phyloP scores from a whole-genome alignment of 2,113 vertebrate species.

The Apeltes quadracus region DNA sequence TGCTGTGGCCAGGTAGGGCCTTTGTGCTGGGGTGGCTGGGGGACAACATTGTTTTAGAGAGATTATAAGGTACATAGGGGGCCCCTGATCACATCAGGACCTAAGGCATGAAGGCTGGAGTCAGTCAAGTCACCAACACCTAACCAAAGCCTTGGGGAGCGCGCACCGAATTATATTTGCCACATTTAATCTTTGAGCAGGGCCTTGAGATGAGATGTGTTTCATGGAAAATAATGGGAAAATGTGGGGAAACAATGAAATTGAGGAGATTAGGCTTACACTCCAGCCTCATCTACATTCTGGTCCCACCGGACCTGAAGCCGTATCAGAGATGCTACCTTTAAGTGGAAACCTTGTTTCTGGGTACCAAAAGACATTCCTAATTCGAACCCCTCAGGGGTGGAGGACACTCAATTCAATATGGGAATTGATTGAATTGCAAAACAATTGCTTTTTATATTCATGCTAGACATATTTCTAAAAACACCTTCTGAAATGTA shows the following conservation, averaged over 20 bases:
- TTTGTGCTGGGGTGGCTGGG: conserved; percentile 31
- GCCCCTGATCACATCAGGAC: conserved; percentile 63
- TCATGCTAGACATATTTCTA: conserved; percentile 31
- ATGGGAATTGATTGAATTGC: conserved; percentile 32
- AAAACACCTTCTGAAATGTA: conserved; percentile 5
- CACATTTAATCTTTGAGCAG: conserved; percentile 53
- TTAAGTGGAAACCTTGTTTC: conserved; percentile 64
- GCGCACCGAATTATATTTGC: conserved; percentile 60
- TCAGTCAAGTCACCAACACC: conserved; percentile 66
- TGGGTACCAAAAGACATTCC: conserved; percentile 39
- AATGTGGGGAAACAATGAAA: conserved; percentile 69
- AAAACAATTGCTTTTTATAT: conserved; percentile 38
- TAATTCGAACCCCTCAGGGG: conserved; percentile 47
- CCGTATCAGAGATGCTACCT: conserved; percentile 51
- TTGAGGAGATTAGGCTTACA: conserved; percentile 59
- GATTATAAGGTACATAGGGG: conserved; percentile 67
- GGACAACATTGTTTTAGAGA: conserved; percentile 52
- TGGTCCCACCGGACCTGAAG: conserved; percentile 49
- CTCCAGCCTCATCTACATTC: conserved; percentile 65
- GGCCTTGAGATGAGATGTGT: conserved; percentile 42
- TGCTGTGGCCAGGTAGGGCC: conserved; percentile 36
- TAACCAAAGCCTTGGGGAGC: conserved; percentile 45
- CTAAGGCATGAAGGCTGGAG: conserved; percentile 55
- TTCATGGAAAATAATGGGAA: conserved; percentile 62
- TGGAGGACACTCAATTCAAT: conserved; percentile 34